Base-by-base conservation (phyloP, 2,113 vertebrate species). In the Brachyhypopomus occidentalis region DNA sequence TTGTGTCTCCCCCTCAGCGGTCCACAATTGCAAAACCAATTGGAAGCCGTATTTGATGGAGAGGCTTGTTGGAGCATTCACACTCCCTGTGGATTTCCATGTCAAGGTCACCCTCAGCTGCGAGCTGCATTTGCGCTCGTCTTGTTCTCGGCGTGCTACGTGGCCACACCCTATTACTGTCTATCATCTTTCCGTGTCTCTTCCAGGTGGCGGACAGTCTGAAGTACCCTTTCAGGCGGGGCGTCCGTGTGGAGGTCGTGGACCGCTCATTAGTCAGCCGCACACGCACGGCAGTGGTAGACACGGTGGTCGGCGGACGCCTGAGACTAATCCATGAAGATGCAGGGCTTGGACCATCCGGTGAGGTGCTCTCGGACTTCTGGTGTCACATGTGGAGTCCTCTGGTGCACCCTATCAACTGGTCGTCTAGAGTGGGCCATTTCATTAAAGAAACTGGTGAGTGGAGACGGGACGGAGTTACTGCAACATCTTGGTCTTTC, bases 321-420 rank as follows among this genome's bases (percentile, higher is more conserved):
- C 91, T 99, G 41, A 93, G 93, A 70, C 94, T 99, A 48, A 90
- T 97, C 59, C 97, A 97, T 9, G 92, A 93, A 22, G 96, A 97
- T 0, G 95, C 93, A 0, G 94, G 95, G 69, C 91, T 89, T 0
- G 95, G 91, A 34, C 62, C 87, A 34, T 84, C 83, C 0, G 89
- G 87, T 2, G 90, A 91, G 19, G n/a, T 67, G 0, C 34, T 84
- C 1, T 80, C 86, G 0, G 95, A 97, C 55, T 97, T 99, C 87
- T 99, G 98, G 98, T 99, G 98, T 88, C 97, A 99, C 89, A 96
- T 95, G 93, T 94, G 92, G 92, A 98, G 97, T 85, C 96, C 97
- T 0, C 89, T 99, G 66, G 91, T 99, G 79, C 97, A 99, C 83
- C 96, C 95, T 0, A 90, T 98, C 23, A 96, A 96, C 77, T 99